Percentiles rank a stretch among this genome's conserved stretches.
Evolutionary conservation across 92 coral and sea anemone species (phyloP).

Genomic region (Palythoa grandis): DNA sequence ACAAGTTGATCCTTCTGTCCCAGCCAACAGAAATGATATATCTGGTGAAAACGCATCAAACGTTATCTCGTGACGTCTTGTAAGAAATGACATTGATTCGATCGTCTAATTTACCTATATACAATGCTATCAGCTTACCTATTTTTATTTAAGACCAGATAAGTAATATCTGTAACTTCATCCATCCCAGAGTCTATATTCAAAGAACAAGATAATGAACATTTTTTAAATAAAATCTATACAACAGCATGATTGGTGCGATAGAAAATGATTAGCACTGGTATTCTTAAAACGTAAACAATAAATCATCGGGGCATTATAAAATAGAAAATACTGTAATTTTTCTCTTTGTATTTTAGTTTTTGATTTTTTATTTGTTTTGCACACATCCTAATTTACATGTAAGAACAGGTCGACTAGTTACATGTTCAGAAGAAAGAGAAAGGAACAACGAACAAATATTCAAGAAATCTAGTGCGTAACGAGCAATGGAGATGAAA

Average conservation of each 20-base stretch:
- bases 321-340: no score
- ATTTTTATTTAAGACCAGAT: constrained; percentile 94
- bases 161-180: constrained; percentile 93
- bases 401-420: no score
- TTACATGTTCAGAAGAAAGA: no score
- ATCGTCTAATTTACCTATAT: not conserved
- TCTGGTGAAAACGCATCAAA: constrained; percentile 47
- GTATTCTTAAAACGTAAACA: not conserved
- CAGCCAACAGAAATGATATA: constrained; percentile 99
- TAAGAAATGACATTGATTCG: no score
- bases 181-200: constrained; percentile 81
- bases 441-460: no score
- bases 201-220: not conserved
- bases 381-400: no score
- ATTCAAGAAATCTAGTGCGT: no score
- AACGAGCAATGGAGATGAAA: no score
- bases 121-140: constrained; percentile 57
- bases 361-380: no score
- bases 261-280: not conserved
- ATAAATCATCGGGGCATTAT: not conserved
- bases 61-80: not conserved
- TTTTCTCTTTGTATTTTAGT: no score
- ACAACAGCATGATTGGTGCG: not conserved
- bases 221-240: no score
- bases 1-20: constrained; percentile 97